Conservation (phyloP, 2,113 vertebrate genomes). For the Atractosteus spatula region DNA sequence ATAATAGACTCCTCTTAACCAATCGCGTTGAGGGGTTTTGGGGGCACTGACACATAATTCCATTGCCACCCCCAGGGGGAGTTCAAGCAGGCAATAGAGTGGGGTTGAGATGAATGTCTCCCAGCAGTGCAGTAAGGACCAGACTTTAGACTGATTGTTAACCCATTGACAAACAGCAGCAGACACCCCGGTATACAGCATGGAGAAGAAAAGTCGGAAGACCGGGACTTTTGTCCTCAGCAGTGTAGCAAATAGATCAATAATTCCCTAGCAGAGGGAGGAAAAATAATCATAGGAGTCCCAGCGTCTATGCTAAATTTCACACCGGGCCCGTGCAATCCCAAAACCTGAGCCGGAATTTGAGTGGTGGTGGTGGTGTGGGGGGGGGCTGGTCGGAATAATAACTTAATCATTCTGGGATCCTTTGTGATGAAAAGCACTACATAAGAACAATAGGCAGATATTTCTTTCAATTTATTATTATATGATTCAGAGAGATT, state of each 20-base stretch:
- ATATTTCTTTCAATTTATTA: no score
- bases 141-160: slow-evolving; percentile 24
- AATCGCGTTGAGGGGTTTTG: slow-evolving; percentile 19
- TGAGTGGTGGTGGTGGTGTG: no score
- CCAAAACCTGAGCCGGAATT: no score
- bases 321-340: no score
- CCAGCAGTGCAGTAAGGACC: slow-evolving; percentile 25
- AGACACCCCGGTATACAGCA: slow-evolving; percentile 22
- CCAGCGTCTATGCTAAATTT: no score
- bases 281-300: no score
- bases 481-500: no score
- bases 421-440: no score
- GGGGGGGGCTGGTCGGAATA: no score
- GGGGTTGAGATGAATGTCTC: slow-evolving; percentile 25
- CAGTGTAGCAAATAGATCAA: slow-evolving; percentile 10
- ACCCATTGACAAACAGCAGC: slow-evolving; percentile 21
- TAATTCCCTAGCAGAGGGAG: no score
- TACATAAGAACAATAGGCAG: no score
- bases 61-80: slow-evolving; percentile 25
- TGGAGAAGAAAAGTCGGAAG: slow-evolving; percentile 1
- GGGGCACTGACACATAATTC: slow-evolving; percentile 24
- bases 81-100: slow-evolving; percentile 29
- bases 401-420: no score
- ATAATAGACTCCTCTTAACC: slow-evolving; percentile 24
- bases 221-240: slow-evolving; percentile 11